Base-by-base conservation (phyloP, 1,140 invertebrate genomes). In the Hycleus cichorii region DNA sequence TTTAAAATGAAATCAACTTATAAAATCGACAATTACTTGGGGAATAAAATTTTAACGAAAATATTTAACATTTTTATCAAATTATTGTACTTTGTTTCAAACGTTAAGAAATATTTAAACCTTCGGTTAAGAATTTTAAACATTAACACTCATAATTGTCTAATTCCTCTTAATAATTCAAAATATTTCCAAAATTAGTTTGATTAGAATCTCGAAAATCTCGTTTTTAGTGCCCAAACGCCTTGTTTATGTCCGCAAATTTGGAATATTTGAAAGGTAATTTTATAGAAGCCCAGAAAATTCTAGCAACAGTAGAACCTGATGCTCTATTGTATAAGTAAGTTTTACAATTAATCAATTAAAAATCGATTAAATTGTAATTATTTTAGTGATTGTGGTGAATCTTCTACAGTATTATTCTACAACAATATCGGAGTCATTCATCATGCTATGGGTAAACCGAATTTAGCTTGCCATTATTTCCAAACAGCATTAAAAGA, bases 381-480 rank as follows among this genome's bases (percentile, higher is more conserved):
- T 18, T 48, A 62, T 68, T 70, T 49, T 55, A 86, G 83, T 62
- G 78, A 76, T 26, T 76, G 73, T 59, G 85, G 85, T 3, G 84
- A 87, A 66, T 82, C 79, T 48, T 74, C 83, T 9, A 77, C 81
- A 45, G 81, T 91, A 44, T 83, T 90, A 64, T 88, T 90, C 63
- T 89, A 91, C 69, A 97, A 96, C 71, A 95, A 97, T 71, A 82
- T 95, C 64, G 93, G 88, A 39, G 87, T 92, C 58, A 83, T 95
- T 58, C 87, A 95, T 77, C 83, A 93, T 68, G 86, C 89, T 25
- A 82, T 94, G 67, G 86, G 87, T 4, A 94, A 95, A 75, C 90
- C 90, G 58, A 87, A 90, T 70, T 80, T 95, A 39, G 91, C 91
- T 1, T 83, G 83, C 40, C 88, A 89, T 68, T 93, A 93, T 76